Percentiles rank a stretch among this genome's conserved stretches.
Evolutionary conservation across 2,797 vertebrate genomes (phyloP).

Genomic region (Vireo griseus): DNA sequence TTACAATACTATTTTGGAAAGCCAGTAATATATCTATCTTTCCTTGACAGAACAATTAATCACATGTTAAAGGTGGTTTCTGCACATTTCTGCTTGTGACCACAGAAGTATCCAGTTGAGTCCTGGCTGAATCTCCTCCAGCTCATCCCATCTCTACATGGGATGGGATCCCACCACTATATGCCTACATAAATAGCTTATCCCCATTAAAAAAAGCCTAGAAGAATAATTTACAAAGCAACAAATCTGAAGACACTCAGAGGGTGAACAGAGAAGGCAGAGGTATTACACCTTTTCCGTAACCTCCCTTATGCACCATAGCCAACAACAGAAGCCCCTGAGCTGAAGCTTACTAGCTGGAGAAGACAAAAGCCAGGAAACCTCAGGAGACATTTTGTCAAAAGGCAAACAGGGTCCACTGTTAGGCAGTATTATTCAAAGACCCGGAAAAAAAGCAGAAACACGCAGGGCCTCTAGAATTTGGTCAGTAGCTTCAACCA

Average conservation of each 20-base stretch:
- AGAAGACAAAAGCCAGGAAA: background rate
- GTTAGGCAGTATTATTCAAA: background rate
- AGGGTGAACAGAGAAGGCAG: background rate
- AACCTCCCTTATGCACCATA: background rate
- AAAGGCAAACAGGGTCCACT: background rate
- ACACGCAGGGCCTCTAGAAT: background rate
- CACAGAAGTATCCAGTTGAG: background rate
- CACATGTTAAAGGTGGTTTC: background rate
- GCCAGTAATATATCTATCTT: background rate
- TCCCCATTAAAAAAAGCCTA: background rate
- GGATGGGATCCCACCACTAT: background rate
- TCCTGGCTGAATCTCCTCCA: background rate
- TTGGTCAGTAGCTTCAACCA: slow-evolving; percentile 1
- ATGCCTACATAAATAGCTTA: background rate
- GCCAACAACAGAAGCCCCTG: background rate
- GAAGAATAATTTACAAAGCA: background rate
- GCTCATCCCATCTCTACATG: background rate
- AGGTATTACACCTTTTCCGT: background rate
- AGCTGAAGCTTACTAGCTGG: background rate
- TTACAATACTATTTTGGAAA: background rate
- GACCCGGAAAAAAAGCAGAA: background rate
- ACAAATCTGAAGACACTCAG: background rate
- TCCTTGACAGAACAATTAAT: background rate
- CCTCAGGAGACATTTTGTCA: background rate
- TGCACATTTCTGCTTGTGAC: background rate